Conservation (phyloP, 2,888 invertebrate genomes). For the Tyria jacobaeae region DNA sequence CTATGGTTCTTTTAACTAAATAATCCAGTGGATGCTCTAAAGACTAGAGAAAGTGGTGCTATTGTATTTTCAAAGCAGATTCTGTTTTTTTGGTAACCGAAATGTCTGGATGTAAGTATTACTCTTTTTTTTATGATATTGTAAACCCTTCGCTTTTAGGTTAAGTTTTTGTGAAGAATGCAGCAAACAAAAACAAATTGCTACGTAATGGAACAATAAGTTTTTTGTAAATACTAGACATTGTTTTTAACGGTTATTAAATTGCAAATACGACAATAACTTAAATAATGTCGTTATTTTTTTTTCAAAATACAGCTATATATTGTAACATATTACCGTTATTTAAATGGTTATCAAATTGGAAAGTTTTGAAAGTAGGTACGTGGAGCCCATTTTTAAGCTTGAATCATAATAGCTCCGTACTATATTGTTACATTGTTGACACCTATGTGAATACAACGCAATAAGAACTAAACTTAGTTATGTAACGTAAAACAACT, state of each 20-base stretch:
- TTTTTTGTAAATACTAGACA: background rate
- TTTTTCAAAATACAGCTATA: background rate
- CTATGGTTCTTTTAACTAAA: background rate
- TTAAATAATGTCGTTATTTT: background rate
- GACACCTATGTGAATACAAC: background rate
- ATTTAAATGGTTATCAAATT: background rate
- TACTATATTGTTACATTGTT: background rate
- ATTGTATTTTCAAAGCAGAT: background rate
- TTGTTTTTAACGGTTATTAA: too few relatives aligned
- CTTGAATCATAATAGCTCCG: background rate
- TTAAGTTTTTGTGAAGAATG: background rate
- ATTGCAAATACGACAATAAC: background rate
- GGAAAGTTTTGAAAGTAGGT: background rate
- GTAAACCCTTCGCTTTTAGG: background rate
- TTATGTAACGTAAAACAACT: background rate
- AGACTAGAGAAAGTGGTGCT: background rate
- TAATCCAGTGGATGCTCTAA: background rate
- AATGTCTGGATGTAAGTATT: slow-evolving; percentile 5
- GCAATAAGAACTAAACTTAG: background rate
- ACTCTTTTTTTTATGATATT: background rate
- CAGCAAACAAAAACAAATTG: background rate
- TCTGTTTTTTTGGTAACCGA: background rate
- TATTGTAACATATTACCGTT: background rate
- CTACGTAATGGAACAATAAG: background rate
- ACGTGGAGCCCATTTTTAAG: background rate